Conservation (phyloP, 37 sponge, comb jelly and placozoan genomes). For the Agelas oroides region DNA sequence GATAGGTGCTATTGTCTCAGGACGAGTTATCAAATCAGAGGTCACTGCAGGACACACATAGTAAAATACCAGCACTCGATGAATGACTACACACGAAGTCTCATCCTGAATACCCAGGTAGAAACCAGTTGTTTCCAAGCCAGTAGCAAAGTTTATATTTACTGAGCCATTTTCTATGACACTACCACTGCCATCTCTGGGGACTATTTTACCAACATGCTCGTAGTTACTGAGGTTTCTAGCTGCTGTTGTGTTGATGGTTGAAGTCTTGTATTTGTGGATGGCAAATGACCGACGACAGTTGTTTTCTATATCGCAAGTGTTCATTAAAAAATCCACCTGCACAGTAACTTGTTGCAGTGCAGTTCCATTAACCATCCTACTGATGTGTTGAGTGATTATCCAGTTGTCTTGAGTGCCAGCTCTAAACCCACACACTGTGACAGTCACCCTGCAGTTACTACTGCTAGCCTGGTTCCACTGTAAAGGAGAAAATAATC, state of each 20-base stretch:
- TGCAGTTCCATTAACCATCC: background rate
- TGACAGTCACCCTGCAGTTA: background rate
- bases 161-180: background rate
- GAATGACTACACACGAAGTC: constrained; percentile 41
- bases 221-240: constrained; percentile 18
- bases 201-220: background rate
- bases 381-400: constrained; percentile 49
- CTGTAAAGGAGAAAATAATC: background rate
- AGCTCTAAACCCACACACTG: constrained; percentile 3
- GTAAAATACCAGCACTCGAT: constrained; percentile 54
- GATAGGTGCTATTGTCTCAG: constrained; percentile 37
- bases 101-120: constrained; percentile 36
- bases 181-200: background rate
- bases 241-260: background rate
- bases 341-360: constrained; percentile 34
- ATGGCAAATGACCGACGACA: constrained; percentile 5
- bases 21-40: constrained; percentile 20
- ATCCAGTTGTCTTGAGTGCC: constrained; percentile 39
- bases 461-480: constrained; percentile 5
- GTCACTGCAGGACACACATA: constrained; percentile 43
- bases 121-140: constrained; percentile 9
- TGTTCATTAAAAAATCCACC: constrained; percentile 1
- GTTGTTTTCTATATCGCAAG: background rate
- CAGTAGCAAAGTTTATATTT: constrained; percentile 4
- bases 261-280: constrained; percentile 24